These are phyloP conservation scores for Glaucidium brasilianum DNA, from an alignment of 2,113 vertebrate species.

Conservation along the genomic window DNA sequence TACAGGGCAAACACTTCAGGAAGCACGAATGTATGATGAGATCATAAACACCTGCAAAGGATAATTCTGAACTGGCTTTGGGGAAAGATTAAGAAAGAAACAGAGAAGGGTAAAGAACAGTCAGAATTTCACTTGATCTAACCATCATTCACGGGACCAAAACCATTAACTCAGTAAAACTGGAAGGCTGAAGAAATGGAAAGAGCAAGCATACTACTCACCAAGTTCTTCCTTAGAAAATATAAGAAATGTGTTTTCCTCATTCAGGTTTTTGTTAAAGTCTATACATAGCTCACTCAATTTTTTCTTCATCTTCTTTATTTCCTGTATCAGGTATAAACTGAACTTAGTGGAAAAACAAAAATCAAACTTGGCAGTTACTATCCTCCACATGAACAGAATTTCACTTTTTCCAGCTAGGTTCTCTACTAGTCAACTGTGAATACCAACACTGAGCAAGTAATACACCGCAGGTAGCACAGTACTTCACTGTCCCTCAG, in stretches of 20 bases:
- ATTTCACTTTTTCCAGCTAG: not conserved
- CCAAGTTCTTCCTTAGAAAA: slow-evolving; percentile 88
- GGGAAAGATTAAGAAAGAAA: not conserved
- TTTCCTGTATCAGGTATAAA: slow-evolving; percentile 78
- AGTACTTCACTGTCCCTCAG: not conserved
- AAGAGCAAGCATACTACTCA: slow-evolving; percentile 52
- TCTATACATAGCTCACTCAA: slow-evolving; percentile 91
- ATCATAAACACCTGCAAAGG: not conserved
- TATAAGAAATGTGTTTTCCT: slow-evolving; percentile 83
- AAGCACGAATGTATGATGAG: not conserved
- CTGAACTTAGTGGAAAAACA: not conserved
- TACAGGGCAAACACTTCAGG: not conserved
- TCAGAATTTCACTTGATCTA: not conserved
- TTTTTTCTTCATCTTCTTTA: slow-evolving; percentile 86
- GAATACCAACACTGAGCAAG: not conserved
- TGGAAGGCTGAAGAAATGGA: not conserved
- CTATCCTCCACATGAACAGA: not conserved
- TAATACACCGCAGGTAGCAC: not conserved
- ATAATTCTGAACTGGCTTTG: not conserved
- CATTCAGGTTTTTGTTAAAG: slow-evolving; percentile 93
- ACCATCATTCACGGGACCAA: not conserved
- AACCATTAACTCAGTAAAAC: not conserved
- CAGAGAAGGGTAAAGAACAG: not conserved
- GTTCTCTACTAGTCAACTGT: not conserved
- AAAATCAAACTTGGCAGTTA: not conserved